A percentile compares a stretch with the other conserved stretches of the same genome.
Conservation (phyloP, 2,888 invertebrate species). For the Dynastes tityus region DNA sequence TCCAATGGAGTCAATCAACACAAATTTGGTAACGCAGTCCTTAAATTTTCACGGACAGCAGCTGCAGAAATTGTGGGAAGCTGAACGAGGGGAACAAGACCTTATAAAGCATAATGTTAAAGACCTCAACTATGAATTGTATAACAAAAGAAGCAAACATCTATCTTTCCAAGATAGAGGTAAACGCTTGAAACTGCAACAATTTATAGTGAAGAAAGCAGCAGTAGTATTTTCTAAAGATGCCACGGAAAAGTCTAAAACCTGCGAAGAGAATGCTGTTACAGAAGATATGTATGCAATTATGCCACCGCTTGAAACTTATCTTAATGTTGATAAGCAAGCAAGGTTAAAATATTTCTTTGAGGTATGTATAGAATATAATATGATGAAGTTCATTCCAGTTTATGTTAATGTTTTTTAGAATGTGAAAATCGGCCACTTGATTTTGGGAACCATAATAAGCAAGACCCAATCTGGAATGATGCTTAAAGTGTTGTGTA, state of each 20-base stretch:
- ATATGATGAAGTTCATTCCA: conserved; percentile 25
- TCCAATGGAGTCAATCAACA: conserved; percentile 73
- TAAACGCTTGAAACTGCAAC: conserved; percentile 87
- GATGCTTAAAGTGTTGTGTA: conserved; percentile 88
- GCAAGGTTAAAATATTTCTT: conserved; percentile 86
- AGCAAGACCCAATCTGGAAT: conserved; percentile 82
- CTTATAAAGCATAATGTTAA: conserved; percentile 76
- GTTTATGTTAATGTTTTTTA: conserved; percentile 62
- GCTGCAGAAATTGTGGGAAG: conserved; percentile 90
- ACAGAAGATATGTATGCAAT: conserved; percentile 82
- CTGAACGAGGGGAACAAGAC: conserved; percentile 86
- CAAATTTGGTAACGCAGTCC: conserved; percentile 78
- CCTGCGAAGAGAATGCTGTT: conserved; percentile 71
- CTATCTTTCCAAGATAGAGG: conserved; percentile 88
- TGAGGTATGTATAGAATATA: conserved; percentile 74
- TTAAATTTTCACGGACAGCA: conserved; percentile 91
- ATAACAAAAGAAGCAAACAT: conserved; percentile 85
- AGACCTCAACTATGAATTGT: conserved; percentile 81
- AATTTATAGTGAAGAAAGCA: conserved; percentile 90
- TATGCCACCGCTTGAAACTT: conserved; percentile 91
- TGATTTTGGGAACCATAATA: conserved; percentile 85
- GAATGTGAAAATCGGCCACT: conserved; percentile 84
- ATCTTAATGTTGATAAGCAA: conserved; percentile 84
- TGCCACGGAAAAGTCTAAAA: conserved; percentile 71
- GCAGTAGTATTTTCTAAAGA: conserved; percentile 80